phyloP scores from a whole-genome alignment of 2,888 invertebrate species.

The Pheosia gnoma region DNA sequence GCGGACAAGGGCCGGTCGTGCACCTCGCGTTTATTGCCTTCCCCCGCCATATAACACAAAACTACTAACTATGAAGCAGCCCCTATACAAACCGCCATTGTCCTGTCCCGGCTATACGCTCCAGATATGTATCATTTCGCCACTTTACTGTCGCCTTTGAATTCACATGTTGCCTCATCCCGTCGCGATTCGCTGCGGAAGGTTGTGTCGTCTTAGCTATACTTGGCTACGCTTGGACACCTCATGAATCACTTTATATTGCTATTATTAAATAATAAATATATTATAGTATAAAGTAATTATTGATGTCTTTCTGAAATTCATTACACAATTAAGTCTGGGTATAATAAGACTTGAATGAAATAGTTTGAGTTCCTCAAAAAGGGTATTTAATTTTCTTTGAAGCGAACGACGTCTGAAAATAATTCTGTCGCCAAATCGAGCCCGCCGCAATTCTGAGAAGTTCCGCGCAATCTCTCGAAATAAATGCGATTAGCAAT shows the following conservation, averaged over 20 bases:
- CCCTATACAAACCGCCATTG: constrained; percentile 52
- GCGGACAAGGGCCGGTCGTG: constrained; percentile 41
- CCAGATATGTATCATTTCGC: constrained; percentile 59
- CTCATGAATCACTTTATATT: not conserved
- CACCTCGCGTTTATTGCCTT: constrained; percentile 57
- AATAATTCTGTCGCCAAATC: constrained; percentile 38
- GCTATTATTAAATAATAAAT: too few relatives aligned
- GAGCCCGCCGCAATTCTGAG: constrained; percentile 34
- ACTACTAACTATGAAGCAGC: constrained; percentile 53
- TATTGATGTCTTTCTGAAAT: too few relatives aligned
- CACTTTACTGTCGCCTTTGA: constrained; percentile 60
- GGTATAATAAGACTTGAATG: not conserved
- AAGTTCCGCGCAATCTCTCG: constrained; percentile 41
- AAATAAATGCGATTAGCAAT: constrained; percentile 67
- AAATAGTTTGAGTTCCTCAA: not conserved
- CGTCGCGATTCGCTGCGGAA: constrained; percentile 43
- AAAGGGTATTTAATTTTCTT: constrained; percentile 12
- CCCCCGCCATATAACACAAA: constrained; percentile 52
- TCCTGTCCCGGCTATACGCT: constrained; percentile 42
- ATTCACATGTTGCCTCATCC: constrained; percentile 52
- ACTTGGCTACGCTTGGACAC: constrained; percentile 41
- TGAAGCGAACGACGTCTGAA: constrained; percentile 19
- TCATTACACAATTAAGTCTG: too few relatives aligned
- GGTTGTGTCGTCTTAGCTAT: constrained; percentile 48
- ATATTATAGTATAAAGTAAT: too few relatives aligned